Conservation (phyloP, 2,888 invertebrate species). For the Pammene fasciana region DNA sequence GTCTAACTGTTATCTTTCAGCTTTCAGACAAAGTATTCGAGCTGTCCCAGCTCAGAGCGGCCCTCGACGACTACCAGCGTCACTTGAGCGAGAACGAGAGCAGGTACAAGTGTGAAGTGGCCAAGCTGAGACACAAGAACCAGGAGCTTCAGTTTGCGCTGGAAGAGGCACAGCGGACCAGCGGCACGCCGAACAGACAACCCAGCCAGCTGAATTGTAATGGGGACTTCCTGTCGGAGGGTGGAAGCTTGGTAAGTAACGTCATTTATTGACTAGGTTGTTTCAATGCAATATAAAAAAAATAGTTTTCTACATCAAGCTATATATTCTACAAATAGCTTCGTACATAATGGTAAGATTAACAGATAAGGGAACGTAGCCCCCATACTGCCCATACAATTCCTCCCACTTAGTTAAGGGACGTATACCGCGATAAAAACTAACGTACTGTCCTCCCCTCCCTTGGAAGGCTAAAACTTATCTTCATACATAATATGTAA, state of each 20-base stretch:
- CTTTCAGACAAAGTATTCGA: slow-evolving; percentile 90
- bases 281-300: too few relatives aligned
- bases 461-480: too few relatives aligned
- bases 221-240: slow-evolving; percentile 82
- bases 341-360: too few relatives aligned
- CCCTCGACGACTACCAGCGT: slow-evolving; percentile 86
- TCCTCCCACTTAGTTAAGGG: too few relatives aligned
- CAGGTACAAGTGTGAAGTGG: slow-evolving; percentile 83
- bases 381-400: too few relatives aligned
- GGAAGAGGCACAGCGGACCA: slow-evolving; percentile 72
- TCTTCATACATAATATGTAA: too few relatives aligned
- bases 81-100: slow-evolving; percentile 85
- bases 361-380: too few relatives aligned
- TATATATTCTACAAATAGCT: too few relatives aligned
- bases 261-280: not conserved
- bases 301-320: too few relatives aligned
- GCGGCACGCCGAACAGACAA: slow-evolving; percentile 66
- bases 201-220: slow-evolving; percentile 77
- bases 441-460: too few relatives aligned
- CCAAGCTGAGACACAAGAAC: slow-evolving; percentile 83
- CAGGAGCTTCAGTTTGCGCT: slow-evolving; percentile 75
- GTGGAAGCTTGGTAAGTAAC: slow-evolving; percentile 84
- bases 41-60: slow-evolving; percentile 86
- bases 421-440: too few relatives aligned
- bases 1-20: slow-evolving; percentile 62